These are phyloP conservation scores for Cyclophora punctaria DNA, from an alignment of 2,888 invertebrate genomes.

Conservation along the genomic window DNA sequence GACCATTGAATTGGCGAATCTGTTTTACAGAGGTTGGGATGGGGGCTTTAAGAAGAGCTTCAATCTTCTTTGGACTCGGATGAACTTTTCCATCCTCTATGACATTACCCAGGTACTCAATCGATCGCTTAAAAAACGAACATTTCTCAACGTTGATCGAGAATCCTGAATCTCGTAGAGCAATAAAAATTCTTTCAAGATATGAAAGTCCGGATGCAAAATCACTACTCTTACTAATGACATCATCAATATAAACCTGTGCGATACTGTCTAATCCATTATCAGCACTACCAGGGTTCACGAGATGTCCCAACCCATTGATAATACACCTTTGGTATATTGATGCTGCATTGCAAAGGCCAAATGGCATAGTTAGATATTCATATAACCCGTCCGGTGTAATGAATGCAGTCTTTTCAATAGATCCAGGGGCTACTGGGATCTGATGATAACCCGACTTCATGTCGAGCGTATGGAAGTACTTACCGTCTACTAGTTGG, in stretches of 20 bases:
- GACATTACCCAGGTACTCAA: conserved; percentile 25
- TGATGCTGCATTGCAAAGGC: too few relatives aligned
- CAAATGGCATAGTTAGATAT: too few relatives aligned
- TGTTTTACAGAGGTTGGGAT: conserved; percentile 12
- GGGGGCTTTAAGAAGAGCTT: conserved; percentile 25
- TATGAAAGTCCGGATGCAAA: conserved; percentile 12
- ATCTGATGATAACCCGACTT: too few relatives aligned
- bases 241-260: conserved; percentile 29
- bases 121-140: conserved; percentile 17
- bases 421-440: too few relatives aligned
- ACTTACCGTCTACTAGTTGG: too few relatives aligned
- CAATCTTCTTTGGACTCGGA: conserved; percentile 24
- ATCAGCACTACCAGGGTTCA: too few relatives aligned
- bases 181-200: conserved; percentile 18
- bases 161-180: conserved; percentile 22
- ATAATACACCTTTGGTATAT: too few relatives aligned
- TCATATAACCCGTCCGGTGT: too few relatives aligned
- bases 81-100: conserved; percentile 20
- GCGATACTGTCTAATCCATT: conserved; percentile 4
- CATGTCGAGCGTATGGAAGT: too few relatives aligned
- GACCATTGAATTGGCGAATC: conserved; percentile 6
- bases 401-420: too few relatives aligned
- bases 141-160: conserved; percentile 24
- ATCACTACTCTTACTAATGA: conserved; percentile 15
- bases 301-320: too few relatives aligned